These are phyloP conservation scores for Luidia sarsii DNA, from an alignment of 53 echinoderm and acorn worm species.

Conservation along the genomic window DNA sequence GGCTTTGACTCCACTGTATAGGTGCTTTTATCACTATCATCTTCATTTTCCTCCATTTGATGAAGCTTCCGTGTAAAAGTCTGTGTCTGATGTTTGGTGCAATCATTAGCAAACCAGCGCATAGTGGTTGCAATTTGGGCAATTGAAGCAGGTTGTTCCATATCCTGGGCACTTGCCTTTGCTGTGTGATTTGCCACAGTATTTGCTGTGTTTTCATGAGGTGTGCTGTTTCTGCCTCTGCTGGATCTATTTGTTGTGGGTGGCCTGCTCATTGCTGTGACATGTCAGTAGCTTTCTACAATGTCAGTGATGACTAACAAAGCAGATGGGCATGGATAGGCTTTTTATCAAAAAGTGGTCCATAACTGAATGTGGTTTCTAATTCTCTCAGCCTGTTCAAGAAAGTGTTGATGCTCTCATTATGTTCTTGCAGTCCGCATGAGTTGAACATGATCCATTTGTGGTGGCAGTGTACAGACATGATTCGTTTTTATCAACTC, in stretches of 20 bases:
- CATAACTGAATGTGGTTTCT: constrained; percentile 50
- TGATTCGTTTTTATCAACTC: too few species aligned
- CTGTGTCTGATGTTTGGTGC: constrained; percentile 8
- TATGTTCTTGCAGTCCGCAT: constrained; percentile 30
- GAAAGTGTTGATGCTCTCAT: constrained; percentile 40
- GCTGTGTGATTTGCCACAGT: constrained; percentile 57
- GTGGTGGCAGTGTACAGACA: too few species aligned
- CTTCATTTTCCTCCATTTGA: constrained; percentile 9
- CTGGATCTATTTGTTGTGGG: constrained; percentile 30
- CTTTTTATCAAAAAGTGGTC: constrained; percentile 33
- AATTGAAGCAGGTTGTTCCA: constrained; percentile 51
- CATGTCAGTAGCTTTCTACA: constrained; percentile 34
- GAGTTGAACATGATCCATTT: constrained; percentile 36
- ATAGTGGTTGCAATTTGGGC: constrained; percentile 45
- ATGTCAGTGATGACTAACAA: constrained; percentile 15
- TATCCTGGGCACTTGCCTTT: constrained; percentile 61
- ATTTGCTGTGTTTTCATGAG: constrained; percentile 10
- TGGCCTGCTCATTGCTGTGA: constrained; percentile 35
- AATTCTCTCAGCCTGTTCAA: constrained; percentile 32
- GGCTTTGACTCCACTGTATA: constrained; percentile 19
- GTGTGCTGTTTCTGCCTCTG: constrained; percentile 25
- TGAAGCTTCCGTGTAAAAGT: constrained; percentile 1
- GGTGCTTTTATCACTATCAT: constrained; percentile 17
- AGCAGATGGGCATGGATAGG: constrained; percentile 25
- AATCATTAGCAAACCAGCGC: constrained; percentile 6